These are phyloP conservation scores for Eupithecia exiguata DNA, from an alignment of 2,888 invertebrate genomes.

Conservation along the genomic window DNA sequence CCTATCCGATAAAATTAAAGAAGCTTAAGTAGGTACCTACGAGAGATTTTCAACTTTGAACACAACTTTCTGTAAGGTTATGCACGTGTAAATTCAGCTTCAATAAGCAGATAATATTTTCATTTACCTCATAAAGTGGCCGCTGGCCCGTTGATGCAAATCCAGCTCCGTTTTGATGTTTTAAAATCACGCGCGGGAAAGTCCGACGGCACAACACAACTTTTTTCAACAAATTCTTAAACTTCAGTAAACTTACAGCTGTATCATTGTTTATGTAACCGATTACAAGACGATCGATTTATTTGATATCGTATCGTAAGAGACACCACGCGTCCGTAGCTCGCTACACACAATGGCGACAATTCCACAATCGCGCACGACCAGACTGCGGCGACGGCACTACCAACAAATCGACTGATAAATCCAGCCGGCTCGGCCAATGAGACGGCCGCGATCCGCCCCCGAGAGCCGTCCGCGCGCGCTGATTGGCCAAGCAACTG, in stretches of 20 bases:
- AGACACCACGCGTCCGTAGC: slow-evolving; percentile 70
- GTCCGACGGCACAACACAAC: slow-evolving; percentile 65
- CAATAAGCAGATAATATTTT: neutral
- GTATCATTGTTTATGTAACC: slow-evolving; percentile 58
- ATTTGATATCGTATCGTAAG: slow-evolving; percentile 68
- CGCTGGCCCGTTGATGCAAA: slow-evolving; percentile 89
- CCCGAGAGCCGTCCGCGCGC: slow-evolving; percentile 71
- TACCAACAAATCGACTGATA: slow-evolving; percentile 81
- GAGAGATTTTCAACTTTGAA: neutral
- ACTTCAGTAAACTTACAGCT: slow-evolving; percentile 48
- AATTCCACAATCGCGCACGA: slow-evolving; percentile 80
- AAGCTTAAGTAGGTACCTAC: too few species aligned
- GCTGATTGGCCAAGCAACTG: slow-evolving; percentile 81
- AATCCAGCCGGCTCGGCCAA: slow-evolving; percentile 73
- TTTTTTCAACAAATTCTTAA: slow-evolving; percentile 32
- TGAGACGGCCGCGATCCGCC: slow-evolving; percentile 72
- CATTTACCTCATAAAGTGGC: slow-evolving; percentile 88
- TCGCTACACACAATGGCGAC: slow-evolving; percentile 79
- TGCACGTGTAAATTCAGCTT: neutral
- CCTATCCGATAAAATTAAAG: neutral
- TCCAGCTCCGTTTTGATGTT: slow-evolving; percentile 89
- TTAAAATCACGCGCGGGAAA: slow-evolving; percentile 57
- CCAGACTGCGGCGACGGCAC: slow-evolving; percentile 78
- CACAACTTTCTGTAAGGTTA: neutral
- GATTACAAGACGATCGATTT: slow-evolving; percentile 65